Conservation (phyloP, 1,140 invertebrate genomes). For the Aphaenogaster ashmeadi region DNA sequence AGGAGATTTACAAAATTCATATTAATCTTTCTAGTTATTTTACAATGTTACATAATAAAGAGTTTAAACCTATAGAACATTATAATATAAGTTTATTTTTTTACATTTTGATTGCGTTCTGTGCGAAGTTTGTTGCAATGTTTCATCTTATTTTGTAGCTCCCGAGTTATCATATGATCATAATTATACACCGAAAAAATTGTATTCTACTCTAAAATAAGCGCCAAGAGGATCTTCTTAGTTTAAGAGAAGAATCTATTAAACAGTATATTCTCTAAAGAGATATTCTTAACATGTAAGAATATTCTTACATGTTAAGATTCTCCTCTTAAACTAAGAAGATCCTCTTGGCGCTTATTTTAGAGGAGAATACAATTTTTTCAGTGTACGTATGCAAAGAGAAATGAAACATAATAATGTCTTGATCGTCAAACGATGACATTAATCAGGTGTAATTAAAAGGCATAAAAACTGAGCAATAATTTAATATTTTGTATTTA, state of each 20-base stretch:
- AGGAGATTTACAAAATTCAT: not conserved
- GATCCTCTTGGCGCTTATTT: too few relatives aligned
- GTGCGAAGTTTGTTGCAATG: not conserved
- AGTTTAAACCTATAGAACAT: not conserved
- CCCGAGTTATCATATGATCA: not conserved
- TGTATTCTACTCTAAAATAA: too few relatives aligned
- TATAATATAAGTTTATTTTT: not conserved
- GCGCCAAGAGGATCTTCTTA: too few relatives aligned
- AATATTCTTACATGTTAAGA: too few relatives aligned
- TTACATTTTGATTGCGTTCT: not conserved
- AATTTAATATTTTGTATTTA: constrained; percentile 36
- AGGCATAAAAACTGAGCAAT: constrained; percentile 9
- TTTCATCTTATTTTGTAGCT: not conserved
- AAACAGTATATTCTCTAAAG: too few relatives aligned
- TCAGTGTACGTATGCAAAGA: not conserved
- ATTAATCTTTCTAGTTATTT: constrained; percentile 12
- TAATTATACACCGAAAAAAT: not conserved
- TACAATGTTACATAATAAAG: not conserved
- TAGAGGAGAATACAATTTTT: too few relatives aligned
- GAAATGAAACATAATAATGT: not conserved
- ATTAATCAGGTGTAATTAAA: constrained; percentile 29
- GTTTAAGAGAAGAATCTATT: too few relatives aligned
- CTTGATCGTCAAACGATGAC: not conserved
- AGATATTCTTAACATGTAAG: too few relatives aligned
- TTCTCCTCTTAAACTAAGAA: too few relatives aligned